Base-by-base conservation (phyloP, 1,140 invertebrate species). In the Fragariocoptes setiger region DNA sequence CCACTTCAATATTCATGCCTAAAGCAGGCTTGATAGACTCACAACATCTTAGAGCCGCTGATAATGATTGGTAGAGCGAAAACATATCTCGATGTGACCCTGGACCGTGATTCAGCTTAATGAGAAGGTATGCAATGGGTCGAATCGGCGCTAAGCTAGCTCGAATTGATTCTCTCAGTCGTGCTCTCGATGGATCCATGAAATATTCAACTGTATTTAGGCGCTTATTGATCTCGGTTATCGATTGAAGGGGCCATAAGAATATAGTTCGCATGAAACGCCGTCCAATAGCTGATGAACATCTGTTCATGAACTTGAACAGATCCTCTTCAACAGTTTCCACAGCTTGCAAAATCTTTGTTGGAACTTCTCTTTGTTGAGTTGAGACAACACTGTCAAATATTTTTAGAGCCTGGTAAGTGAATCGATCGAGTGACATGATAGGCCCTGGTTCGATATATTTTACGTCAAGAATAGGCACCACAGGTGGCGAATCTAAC, bases 121-220 rank as follows among this genome's bases (percentile, higher is more conserved):
- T 21, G 1, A 46, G 14, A 25, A 43, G 19, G 16, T 31, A 4
- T 14, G 5, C 2, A 1, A 47, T 19, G 35, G 22, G 4, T 31
- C 37, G 17, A 14, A 47, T 41, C 13, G 42, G 31, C 38, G 42
- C 45, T 5, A 47, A 18, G 35, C 20, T 18, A 3, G 21, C n/a
- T 16, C 19, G 15, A 2, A 42, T 13, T 2, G 12, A 16, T 17
- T 12, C 3, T 38, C 36, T 37, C 1, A 46, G 2, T 12, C 14
- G 16, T 14, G 14, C 3, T 15, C 37, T 46, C 1, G 14, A 14
- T 39, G 35, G 20, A 21, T 21, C 4, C 3, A 19, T 12, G 16
- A 47, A 46, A 42, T 35, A 46, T 39, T 47, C 44, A 17, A 47
- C 36, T 3, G 35, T 22, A 46, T 47, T 21, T 1, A 39, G 35